A percentile compares a stretch with the other conserved stretches of the same genome.
These are phyloP conservation scores for Cylindroiulus punctatus DNA, from an alignment of 2,888 invertebrate species.

Conservation along the genomic window DNA sequence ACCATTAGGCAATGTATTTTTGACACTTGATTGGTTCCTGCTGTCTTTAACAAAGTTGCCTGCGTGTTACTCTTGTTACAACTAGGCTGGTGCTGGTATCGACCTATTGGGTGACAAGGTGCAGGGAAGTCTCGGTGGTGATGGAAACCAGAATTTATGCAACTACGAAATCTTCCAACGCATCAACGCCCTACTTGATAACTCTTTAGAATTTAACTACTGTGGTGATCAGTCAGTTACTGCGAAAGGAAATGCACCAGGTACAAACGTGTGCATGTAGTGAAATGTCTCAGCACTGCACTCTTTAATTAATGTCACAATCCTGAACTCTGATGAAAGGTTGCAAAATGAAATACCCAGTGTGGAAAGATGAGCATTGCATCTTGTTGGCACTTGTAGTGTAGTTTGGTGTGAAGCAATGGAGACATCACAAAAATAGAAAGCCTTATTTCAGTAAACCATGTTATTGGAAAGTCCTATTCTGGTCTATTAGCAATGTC, in stretches of 20 bases:
- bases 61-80: constrained; percentile 50
- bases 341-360: background rate
- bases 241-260: constrained; percentile 55
- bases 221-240: constrained; percentile 56
- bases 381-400: background rate
- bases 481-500: constrained; percentile 34
- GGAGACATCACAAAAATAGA: constrained; percentile 2
- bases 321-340: background rate
- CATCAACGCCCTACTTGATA: constrained; percentile 66
- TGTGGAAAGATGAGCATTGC: background rate
- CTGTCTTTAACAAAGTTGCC: constrained; percentile 34
- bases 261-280: background rate
- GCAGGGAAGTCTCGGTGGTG: constrained; percentile 55
- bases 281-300: constrained; percentile 10
- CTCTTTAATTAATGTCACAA: background rate
- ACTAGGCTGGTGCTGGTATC: constrained; percentile 54
- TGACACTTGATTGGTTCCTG: constrained; percentile 50
- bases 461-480: constrained; percentile 24
- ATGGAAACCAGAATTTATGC: constrained; percentile 53
- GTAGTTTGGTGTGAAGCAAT: constrained; percentile 27
- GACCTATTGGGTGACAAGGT: constrained; percentile 55
- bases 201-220: constrained; percentile 64
- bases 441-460: constrained; percentile 18
- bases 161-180: constrained; percentile 64
- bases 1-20: background rate